Percentiles rank a stretch among this genome's conserved stretches.
Conservation (phyloP, 2,797 vertebrate genomes). For the Poecile montanus region DNA sequence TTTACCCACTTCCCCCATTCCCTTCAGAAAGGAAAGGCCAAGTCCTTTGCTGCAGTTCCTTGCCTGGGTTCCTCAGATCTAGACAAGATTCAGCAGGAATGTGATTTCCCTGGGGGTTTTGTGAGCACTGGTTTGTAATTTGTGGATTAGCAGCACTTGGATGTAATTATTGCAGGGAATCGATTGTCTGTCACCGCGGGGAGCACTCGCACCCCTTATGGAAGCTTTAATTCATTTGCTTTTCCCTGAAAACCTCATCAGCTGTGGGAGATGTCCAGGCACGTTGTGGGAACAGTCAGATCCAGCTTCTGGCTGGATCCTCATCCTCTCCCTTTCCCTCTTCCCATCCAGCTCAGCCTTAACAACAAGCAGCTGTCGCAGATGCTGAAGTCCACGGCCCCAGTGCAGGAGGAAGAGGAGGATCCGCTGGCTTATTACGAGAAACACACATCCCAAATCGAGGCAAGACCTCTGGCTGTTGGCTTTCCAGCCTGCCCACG, state of each 20-base stretch:
- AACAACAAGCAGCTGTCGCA: constrained; percentile 93
- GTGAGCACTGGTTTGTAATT: constrained; percentile 55
- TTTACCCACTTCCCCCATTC: neutral
- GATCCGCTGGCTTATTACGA: constrained; percentile 92
- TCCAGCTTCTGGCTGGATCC: neutral
- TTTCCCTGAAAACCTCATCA: constrained; percentile 21
- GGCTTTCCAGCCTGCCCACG: accelerated
- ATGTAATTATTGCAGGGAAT: constrained; percentile 64
- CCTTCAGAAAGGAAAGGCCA: neutral
- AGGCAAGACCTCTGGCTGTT: constrained; percentile 71
- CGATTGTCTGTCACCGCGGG: constrained; percentile 23
- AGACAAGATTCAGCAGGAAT: constrained; percentile 7
- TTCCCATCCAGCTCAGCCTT: constrained; percentile 84
- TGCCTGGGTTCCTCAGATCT: neutral
- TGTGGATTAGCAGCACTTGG: constrained; percentile 59
- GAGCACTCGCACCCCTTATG: neutral
- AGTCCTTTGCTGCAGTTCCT: neutral
- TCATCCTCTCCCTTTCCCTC: neutral
- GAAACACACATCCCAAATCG: constrained; percentile 90
- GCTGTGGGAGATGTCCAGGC: neutral
- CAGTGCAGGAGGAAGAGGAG: constrained; percentile 83
- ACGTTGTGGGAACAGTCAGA: neutral
- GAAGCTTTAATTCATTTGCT: constrained; percentile 39
- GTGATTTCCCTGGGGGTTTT: constrained; percentile 53
- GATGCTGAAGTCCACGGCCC: constrained; percentile 89